These are phyloP conservation scores for Zygaena filipendulae DNA, from an alignment of 2,888 invertebrate genomes.

Conservation along the genomic window DNA sequence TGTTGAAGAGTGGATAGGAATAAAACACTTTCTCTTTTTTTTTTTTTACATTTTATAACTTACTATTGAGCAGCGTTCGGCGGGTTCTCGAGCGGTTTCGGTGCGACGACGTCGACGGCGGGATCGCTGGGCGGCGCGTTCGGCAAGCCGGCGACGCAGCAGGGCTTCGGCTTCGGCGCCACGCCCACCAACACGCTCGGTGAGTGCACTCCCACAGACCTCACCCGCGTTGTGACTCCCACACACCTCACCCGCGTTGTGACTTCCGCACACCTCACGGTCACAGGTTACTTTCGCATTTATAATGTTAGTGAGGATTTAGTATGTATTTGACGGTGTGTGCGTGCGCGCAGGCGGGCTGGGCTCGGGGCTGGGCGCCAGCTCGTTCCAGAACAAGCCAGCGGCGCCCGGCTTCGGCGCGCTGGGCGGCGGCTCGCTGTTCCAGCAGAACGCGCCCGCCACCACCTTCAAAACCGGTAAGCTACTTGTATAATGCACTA, in stretches of 20 bases:
- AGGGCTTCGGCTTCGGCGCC: conserved; percentile 69
- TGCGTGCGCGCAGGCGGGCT: too few relatives aligned
- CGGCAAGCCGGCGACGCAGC: conserved; percentile 52
- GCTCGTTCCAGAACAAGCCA: conserved; percentile 39
- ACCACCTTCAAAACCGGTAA: conserved; percentile 23
- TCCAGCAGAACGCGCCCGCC: conserved; percentile 44
- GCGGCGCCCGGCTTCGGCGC: conserved; percentile 36
- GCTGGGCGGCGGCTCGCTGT: conserved; percentile 34
- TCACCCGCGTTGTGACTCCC: too few relatives aligned
- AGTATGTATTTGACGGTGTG: conserved; percentile 23
- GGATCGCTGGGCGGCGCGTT: conserved; percentile 65
- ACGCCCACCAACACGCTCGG: conserved; percentile 41
- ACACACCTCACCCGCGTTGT: too few relatives aligned
- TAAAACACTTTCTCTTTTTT: too few relatives aligned
- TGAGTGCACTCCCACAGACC: too few relatives aligned
- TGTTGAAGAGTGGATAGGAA: too few relatives aligned
- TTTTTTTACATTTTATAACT: too few relatives aligned
- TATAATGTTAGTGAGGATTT: too few relatives aligned
- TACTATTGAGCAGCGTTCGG: too few relatives aligned
- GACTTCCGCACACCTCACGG: neutral
- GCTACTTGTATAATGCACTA: conserved; percentile 2
- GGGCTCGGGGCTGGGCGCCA: conserved; percentile 29
- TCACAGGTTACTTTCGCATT: too few relatives aligned
- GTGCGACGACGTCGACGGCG: conserved; percentile 55
- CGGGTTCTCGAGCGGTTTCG: conserved; percentile 70